Evolutionary conservation across 2,888 invertebrate genomes (phyloP), one percentile per base, ranked within the genome.

Genomic region (Epistrophe grossulariae): DNA sequence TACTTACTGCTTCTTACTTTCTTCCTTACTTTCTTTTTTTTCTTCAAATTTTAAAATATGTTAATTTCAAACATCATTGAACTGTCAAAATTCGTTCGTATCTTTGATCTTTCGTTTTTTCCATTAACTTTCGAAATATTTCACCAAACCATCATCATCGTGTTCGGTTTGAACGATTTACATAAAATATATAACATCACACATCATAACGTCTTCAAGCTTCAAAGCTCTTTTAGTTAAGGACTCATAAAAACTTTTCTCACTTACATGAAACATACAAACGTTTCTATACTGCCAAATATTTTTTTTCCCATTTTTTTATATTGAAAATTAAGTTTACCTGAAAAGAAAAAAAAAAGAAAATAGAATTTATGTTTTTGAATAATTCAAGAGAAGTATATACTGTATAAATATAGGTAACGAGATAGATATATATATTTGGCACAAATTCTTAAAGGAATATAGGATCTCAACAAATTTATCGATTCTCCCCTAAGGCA

Each of bases 271-370:
- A 9, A 0, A 17, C 35, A 35, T 35, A 35, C 9, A 7, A 1
- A 28, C 35, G 0, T 48, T 31, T 66, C 7, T 17, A 38, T n/a
- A 19, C 40, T 38, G 15, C 13, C 10, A 40, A 24, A 38, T 15
- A 43, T 24, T 35, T 48, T 45, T 50, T 48, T 45, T 13, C 15
- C 7, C 45, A 64, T 59, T 60, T 17, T 62, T 43, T 64, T 38
- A 24, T 35, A 55, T 70, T 40, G 55, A 28, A 70, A 55, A 70
- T 70, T 28, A 3, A 52, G 40, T 55, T 76, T 77, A 77, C 76
- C 76, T 77, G 76, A 66, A 77, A 77, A 19, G 55, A 77, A 78
- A 72, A 52, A 68, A 88, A 68, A 88, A 66, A 66, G n/a, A 77
- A 70, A 80, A 62, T 70, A 68, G 31, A 60, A 78, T 70, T 68